These are phyloP conservation scores for Ericerus pela DNA, from an alignment of 1,140 invertebrate genomes.

Conservation along the genomic window DNA sequence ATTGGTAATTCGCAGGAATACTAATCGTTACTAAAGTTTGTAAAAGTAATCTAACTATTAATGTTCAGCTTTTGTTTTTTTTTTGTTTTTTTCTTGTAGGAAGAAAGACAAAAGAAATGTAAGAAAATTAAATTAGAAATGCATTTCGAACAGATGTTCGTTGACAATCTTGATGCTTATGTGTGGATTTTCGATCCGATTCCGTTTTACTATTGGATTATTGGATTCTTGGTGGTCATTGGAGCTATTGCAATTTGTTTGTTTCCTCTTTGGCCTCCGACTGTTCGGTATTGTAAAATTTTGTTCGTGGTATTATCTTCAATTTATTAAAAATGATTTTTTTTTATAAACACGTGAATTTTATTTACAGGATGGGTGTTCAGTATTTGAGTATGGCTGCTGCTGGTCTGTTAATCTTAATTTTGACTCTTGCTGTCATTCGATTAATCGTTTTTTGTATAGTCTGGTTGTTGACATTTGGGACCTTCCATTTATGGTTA, in stretches of 20 bases:
- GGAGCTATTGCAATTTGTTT: constrained; percentile 91
- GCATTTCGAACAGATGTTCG: constrained; percentile 87
- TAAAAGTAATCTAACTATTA: background rate
- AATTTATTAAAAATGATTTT: background rate
- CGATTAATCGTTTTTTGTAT: constrained; percentile 81
- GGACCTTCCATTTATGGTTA: constrained; percentile 89
- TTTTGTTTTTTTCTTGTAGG: constrained; percentile 26
- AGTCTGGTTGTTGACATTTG: constrained; percentile 77
- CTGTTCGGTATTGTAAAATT: constrained; percentile 45
- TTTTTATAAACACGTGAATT: constrained; percentile 6
- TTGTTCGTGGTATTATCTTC: background rate
- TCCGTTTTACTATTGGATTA: constrained; percentile 89
- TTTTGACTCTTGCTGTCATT: constrained; percentile 75
- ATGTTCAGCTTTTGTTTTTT: background rate
- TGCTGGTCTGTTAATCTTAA: constrained; percentile 84
- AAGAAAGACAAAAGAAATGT: constrained; percentile 35
- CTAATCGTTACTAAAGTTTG: background rate
- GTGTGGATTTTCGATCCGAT: constrained; percentile 99
- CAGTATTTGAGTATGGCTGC: constrained; percentile 93
- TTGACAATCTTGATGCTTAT: constrained; percentile 88
- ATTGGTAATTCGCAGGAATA: background rate
- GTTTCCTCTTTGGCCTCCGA: constrained; percentile 93
- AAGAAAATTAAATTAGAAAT: constrained; percentile 74
- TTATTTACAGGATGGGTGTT: constrained; percentile 58
- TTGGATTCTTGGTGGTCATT: constrained; percentile 78